These are phyloP conservation scores for Phalanger gymnotis DNA, from an alignment of 2,797 vertebrate genomes.

Conservation along the genomic window DNA sequence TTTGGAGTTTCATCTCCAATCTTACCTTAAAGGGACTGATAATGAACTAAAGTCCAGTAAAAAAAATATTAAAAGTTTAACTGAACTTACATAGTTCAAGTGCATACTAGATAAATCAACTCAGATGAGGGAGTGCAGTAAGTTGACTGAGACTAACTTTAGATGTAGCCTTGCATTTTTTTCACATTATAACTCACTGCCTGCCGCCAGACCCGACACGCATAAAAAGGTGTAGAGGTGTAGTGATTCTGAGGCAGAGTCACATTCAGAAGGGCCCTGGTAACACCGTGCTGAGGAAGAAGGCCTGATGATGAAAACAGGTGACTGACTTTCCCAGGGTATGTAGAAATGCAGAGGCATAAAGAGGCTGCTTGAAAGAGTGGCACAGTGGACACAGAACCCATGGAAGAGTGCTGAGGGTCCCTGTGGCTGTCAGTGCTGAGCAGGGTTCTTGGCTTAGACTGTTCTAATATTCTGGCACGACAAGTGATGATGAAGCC, in stretches of 20 bases:
- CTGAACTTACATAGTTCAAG: not conserved
- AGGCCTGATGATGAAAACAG: not conserved
- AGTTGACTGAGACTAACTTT: not conserved
- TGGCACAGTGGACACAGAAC: not conserved
- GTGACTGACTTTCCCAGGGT: not conserved
- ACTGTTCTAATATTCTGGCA: not conserved
- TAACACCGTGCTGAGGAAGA: not conserved
- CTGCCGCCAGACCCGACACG: not conserved
- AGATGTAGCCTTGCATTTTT: not conserved
- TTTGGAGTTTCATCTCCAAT: constrained; percentile 5
- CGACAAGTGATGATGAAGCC: not conserved
- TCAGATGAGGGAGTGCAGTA: not conserved
- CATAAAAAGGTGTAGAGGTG: not conserved
- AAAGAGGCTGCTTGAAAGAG: not conserved
- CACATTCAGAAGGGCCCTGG: not conserved
- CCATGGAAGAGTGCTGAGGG: not conserved
- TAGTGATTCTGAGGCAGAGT: not conserved
- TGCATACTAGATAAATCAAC: too few relatives aligned
- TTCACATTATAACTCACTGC: not conserved
- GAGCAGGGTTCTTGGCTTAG: not conserved
- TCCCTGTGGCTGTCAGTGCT: not conserved
- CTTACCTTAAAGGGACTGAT: constrained; percentile 13
- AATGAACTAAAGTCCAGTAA: not conserved
- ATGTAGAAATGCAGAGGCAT: not conserved
- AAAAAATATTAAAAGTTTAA: not conserved